A percentile compares a stretch with the other conserved stretches of the same genome.
phyloP scores from a whole-genome alignment of 2,113 vertebrate species.

The Bos taurus region ARS-UCD2.0 NC_037352.1:14285501-14286000 shows the following conservation, averaged over 20 bases:
- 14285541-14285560: neutral
- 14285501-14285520: rapidly evolving
- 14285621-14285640: neutral
- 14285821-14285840: neutral
- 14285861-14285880: neutral
- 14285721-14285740: neutral
- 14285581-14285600: neutral
- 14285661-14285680: neutral
- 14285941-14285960: neutral
- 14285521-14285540: neutral
- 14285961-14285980: neutral
- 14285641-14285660: neutral
- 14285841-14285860: neutral
- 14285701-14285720: neutral
- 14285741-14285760: neutral
- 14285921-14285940: neutral
- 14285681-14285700: neutral
- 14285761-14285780: neutral
- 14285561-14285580: neutral
- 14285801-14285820: neutral
- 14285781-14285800: neutral
- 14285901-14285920: neutral
- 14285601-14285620: neutral
- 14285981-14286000: neutral
- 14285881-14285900: neutral